Conservation (phyloP, 2,797 vertebrate species). For the Chaetodon trifasciatus region DNA sequence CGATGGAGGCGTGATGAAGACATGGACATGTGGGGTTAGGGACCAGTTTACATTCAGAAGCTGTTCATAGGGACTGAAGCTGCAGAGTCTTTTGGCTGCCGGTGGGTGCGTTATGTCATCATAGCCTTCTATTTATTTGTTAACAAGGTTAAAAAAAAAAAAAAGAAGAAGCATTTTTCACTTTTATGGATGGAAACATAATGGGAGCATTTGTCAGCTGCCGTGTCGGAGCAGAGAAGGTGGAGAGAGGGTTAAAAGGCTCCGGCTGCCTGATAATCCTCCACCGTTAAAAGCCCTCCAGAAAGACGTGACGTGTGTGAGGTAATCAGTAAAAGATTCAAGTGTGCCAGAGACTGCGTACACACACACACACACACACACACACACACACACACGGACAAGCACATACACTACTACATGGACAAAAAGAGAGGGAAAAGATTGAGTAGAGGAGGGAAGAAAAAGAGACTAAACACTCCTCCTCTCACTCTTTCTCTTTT, state of each 20-base stretch:
- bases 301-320: constrained; percentile 76
- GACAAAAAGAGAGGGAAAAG: constrained; percentile 80
- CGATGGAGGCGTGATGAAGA: no score
- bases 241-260: constrained; percentile 76
- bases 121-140: not conserved
- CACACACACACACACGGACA: constrained; percentile 5
- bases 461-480: constrained; percentile 71
- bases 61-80: no score
- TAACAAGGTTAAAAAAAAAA: constrained; percentile 1
- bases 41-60: no score
- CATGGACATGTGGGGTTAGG: no score
- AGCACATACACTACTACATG: constrained; percentile 41
- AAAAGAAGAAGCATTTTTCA: not conserved
- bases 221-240: constrained; percentile 36
- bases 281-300: constrained; percentile 79
- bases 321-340: constrained; percentile 85
- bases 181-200: constrained; percentile 12
- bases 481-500: constrained; percentile 49
- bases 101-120: not conserved
- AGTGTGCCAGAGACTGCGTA: constrained; percentile 63
- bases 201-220: constrained; percentile 39
- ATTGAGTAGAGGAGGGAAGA: constrained; percentile 71
- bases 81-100: no score
- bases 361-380: constrained; percentile 35
- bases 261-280: constrained; percentile 77